Evolutionary conservation across 2,113 vertebrate species (phyloP).

Genomic region (Tragelaphus strepsiceros): DNA sequence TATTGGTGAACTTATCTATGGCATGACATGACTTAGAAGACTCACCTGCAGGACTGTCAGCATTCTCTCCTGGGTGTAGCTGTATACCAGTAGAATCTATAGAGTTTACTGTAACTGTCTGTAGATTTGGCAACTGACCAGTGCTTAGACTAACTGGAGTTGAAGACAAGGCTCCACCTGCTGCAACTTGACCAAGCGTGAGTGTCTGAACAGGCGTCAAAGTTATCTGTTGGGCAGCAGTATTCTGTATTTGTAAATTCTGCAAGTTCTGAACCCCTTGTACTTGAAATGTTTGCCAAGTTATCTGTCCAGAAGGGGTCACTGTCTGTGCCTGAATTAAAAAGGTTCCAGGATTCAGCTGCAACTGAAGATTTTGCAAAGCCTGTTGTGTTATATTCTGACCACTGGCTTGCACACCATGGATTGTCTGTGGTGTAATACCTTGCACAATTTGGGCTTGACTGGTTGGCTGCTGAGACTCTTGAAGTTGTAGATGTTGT

Average conservation of each 20-base stretch:
- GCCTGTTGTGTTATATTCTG: conserved; percentile 89
- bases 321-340: conserved; percentile 99
- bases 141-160: conserved; percentile 91
- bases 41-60: conserved; percentile 89
- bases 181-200: conserved; percentile 92
- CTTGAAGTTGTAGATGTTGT: conserved; percentile 94
- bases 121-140: conserved; percentile 96
- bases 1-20: not conserved
- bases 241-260: conserved; percentile 97
- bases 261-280: conserved; percentile 99
- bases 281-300: conserved; percentile 99
- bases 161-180: conserved; percentile 87
- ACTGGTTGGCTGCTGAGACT: conserved; percentile 90
- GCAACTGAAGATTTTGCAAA: conserved; percentile 95
- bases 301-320: conserved; percentile 97
- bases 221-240: conserved; percentile 95
- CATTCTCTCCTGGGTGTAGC: conserved; percentile 89
- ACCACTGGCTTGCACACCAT: conserved; percentile 84
- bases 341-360: conserved; percentile 97
- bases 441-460: conserved; percentile 94
- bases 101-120: conserved; percentile 97
- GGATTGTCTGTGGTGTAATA: conserved; percentile 90
- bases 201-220: conserved; percentile 97
- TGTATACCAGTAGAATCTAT: conserved; percentile 90
- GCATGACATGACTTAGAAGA: not conserved